These are phyloP conservation scores for Drosophila longiperda DNA, from an alignment of 2,888 invertebrate genomes.

Conservation along the genomic window DNA sequence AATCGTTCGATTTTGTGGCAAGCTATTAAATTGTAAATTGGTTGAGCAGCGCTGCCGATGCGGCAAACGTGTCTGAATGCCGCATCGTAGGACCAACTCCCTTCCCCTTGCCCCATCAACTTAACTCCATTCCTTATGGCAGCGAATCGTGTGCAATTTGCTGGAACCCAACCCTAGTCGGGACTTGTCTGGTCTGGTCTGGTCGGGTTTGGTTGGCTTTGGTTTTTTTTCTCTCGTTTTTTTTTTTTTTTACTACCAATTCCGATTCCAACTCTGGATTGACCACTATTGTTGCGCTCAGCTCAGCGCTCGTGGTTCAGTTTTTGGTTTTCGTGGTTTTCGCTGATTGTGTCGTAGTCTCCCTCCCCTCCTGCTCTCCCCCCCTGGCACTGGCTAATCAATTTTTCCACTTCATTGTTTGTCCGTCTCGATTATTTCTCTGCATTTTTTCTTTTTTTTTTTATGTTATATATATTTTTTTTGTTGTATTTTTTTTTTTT, in stretches of 20 bases:
- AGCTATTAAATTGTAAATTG: conserved; percentile 81
- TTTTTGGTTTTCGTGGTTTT: conserved; percentile 58
- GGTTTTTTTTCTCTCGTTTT: background rate
- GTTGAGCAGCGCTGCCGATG: conserved; percentile 69
- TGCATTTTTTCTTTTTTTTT: background rate
- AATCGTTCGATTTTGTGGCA: conserved; percentile 78
- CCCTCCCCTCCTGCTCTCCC: background rate
- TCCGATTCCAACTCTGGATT: conserved; percentile 27
- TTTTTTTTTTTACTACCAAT: conserved; percentile 10
- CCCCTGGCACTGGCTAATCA: conserved; percentile 58
- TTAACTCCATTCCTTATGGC: conserved; percentile 40
- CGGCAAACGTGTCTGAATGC: conserved; percentile 77
- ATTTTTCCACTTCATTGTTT: conserved; percentile 62
- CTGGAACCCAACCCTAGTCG: conserved; percentile 48
- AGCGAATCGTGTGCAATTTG: conserved; percentile 75
- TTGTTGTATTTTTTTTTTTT: conserved; percentile 15
- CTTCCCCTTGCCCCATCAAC: background rate
- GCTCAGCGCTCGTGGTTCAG: conserved; percentile 39
- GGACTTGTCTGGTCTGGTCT: conserved; percentile 5
- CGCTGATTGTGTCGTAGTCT: conserved; percentile 37
- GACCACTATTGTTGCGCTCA: conserved; percentile 67
- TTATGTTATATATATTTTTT: too few relatives aligned
- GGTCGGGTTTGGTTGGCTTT: background rate
- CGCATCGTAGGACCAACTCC: conserved; percentile 30
- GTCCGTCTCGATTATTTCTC: conserved; percentile 23